Conservation (phyloP, 2,888 invertebrate genomes). For the Hetaerina titia region DNA sequence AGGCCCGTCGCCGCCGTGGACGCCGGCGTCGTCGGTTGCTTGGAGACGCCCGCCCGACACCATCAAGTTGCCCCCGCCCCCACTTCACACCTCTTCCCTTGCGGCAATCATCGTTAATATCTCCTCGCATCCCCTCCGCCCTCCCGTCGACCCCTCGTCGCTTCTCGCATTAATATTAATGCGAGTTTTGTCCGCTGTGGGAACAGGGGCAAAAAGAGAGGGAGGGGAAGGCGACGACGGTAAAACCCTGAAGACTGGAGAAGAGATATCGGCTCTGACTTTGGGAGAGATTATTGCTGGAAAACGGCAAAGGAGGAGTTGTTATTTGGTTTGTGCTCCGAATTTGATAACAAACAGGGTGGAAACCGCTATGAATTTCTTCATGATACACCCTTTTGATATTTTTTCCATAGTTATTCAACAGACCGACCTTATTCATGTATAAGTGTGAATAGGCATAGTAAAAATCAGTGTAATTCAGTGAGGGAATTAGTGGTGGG, state of each 20-base stretch:
- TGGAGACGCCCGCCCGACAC: constrained; percentile 11
- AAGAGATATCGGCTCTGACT: neutral
- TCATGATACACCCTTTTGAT: neutral
- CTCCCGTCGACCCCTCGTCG: neutral
- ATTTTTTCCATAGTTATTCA: too few species aligned
- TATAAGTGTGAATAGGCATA: too few species aligned
- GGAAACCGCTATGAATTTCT: neutral
- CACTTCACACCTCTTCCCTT: constrained; percentile 22
- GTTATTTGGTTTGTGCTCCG: neutral
- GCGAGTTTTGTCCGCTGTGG: constrained; percentile 21
- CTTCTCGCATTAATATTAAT: constrained; percentile 22
- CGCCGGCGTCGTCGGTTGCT: constrained; percentile 57
- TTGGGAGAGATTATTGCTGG: neutral
- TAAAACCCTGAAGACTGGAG: neutral
- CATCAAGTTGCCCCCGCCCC: neutral
- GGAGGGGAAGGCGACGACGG: neutral
- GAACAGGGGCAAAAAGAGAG: neutral
- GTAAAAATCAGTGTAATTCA: too few species aligned
- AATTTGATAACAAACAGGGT: neutral
- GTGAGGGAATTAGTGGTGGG: too few species aligned
- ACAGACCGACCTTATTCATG: too few species aligned
- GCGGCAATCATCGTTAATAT: constrained; percentile 35
- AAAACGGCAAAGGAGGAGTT: neutral
- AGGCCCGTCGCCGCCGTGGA: constrained; percentile 55
- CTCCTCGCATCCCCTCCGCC: neutral